Base-by-base conservation (phyloP, 2,797 vertebrate species). In the Synaphobranchus kaupii region DNA sequence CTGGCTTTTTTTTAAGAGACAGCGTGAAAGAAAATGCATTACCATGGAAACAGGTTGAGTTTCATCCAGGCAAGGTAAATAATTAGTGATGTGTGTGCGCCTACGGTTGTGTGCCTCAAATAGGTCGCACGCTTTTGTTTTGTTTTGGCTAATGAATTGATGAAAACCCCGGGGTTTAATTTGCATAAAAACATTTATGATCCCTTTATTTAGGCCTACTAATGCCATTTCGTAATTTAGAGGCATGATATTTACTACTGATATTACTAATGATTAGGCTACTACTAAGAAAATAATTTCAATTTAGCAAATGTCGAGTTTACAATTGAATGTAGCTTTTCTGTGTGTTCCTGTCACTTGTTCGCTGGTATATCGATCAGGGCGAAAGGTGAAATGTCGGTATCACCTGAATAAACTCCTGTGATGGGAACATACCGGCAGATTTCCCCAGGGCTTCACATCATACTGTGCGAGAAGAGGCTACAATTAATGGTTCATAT, bases 41-140 rank as follows among this genome's bases (percentile, higher is more conserved):
- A 96, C 97, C 97, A 97, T 97, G 97, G 97, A 96, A 97, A 97
- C 97, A 94, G 95, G 94, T 96, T 96, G 94, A 96, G 94, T 96
- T 96, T 96, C 96, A 95, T 96, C 95, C 95, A 96, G 94, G 96
- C 96, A 95, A 95, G 95, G 96, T 94, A 97, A 96, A 96, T 96
- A 97, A 97, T 97, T 96, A 96, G 95, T 96, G 95, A 97, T 96
- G 95, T 95, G 95, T 95, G 95, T 95, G 96, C 95, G 96, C 95
- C 44, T 71, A 73, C 50, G 83, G 68, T 52, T 78, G 96, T 95
- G 96, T 95, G 95, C 95, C 95, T 96, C 95, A 96, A 96, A 96
- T 96, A 96, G 95, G 96, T 93, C 96, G 95, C 96, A 95, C 20
- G 93, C 95, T 84, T 85, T 87, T 95, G 95, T 95, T 95, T 95